Evolutionary conservation across 53 echinoderm and acorn worm genomes (phyloP).

Genomic region (Stichopus horrens): DNA sequence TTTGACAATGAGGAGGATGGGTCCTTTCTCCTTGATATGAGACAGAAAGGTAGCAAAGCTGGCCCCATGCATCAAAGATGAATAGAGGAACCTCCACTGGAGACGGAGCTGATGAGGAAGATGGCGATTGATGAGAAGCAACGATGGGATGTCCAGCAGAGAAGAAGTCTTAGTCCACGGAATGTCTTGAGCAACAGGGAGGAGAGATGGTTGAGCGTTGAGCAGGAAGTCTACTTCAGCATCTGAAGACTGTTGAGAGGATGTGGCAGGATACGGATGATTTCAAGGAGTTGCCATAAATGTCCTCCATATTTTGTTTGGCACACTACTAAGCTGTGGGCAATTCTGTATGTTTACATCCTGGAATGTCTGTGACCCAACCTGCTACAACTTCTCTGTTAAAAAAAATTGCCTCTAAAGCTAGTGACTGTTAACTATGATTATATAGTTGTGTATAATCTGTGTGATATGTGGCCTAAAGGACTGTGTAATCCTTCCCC

Average conservation of each 20-base stretch:
- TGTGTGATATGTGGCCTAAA: too few relatives aligned
- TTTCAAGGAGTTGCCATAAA: too few relatives aligned
- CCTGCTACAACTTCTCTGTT: too few relatives aligned
- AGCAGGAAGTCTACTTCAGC: slow-evolving; percentile 13
- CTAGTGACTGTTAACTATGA: too few relatives aligned
- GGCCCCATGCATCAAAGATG: slow-evolving; percentile 73
- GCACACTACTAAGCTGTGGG: too few relatives aligned
- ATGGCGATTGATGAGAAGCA: slow-evolving; percentile 81
- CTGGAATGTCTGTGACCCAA: too few relatives aligned
- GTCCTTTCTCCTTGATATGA: slow-evolving; percentile 72
- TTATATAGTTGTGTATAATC: too few relatives aligned
- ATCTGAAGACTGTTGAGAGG: slow-evolving; percentile 9
- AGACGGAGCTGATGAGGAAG: slow-evolving; percentile 60
- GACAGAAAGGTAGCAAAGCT: slow-evolving; percentile 90
- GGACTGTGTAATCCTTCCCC: too few relatives aligned
- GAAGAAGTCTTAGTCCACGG: slow-evolving; percentile 64
- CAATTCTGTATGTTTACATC: too few relatives aligned
- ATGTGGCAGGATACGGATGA: too few relatives aligned
- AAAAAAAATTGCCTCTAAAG: too few relatives aligned
- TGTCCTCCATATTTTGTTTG: too few relatives aligned
- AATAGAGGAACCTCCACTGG: slow-evolving; percentile 70
- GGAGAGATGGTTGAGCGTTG: slow-evolving; percentile 28
- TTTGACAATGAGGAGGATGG: slow-evolving; percentile 74
- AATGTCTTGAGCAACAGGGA: slow-evolving; percentile 74
- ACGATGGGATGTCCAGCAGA: slow-evolving; percentile 73